phyloP scores from a whole-genome alignment of 2,888 invertebrate genomes.

The Agrotis clavis region DNA sequence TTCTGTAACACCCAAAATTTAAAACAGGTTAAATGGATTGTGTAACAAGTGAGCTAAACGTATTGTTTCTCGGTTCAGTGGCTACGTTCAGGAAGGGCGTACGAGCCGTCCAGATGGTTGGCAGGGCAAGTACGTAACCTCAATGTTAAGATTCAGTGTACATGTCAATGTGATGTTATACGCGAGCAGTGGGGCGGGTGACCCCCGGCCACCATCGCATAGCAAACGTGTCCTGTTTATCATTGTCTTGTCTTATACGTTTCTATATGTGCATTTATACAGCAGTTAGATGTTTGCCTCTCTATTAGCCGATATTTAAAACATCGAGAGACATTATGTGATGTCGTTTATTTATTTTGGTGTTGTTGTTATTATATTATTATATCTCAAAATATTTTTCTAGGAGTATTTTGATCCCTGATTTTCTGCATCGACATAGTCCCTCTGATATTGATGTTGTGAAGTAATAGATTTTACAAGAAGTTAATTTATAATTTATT shows the following conservation, averaged over 20 bases:
- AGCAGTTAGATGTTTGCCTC: slow-evolving; percentile 90
- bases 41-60: slow-evolving; percentile 76
- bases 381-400: slow-evolving; percentile 79
- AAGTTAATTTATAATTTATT: slow-evolving; percentile 81
- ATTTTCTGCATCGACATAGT: slow-evolving; percentile 88
- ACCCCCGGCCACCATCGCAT: slow-evolving; percentile 75
- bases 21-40: slow-evolving; percentile 74
- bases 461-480: slow-evolving; percentile 83
- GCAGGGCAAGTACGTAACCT: slow-evolving; percentile 98
- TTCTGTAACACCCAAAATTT: slow-evolving; percentile 72
- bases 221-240: slow-evolving; percentile 88
- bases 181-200: slow-evolving; percentile 70
- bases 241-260: slow-evolving; percentile 88
- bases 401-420: slow-evolving; percentile 87
- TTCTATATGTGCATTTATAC: slow-evolving; percentile 89
- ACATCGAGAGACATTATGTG: slow-evolving; percentile 85
- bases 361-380: slow-evolving; percentile 84
- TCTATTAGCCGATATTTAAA: slow-evolving; percentile 87
- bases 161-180: slow-evolving; percentile 88
- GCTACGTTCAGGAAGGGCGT: slow-evolving; percentile 99
- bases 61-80: slow-evolving; percentile 94
- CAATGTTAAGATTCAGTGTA: slow-evolving; percentile 84
- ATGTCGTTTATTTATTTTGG: slow-evolving; percentile 88
- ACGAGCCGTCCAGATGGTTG: slow-evolving; percentile 99
- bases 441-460: slow-evolving; percentile 90